These are phyloP conservation scores for Enteromius fasciolatus DNA, from an alignment of 2,797 vertebrate species.

Conservation along the genomic window DNA sequence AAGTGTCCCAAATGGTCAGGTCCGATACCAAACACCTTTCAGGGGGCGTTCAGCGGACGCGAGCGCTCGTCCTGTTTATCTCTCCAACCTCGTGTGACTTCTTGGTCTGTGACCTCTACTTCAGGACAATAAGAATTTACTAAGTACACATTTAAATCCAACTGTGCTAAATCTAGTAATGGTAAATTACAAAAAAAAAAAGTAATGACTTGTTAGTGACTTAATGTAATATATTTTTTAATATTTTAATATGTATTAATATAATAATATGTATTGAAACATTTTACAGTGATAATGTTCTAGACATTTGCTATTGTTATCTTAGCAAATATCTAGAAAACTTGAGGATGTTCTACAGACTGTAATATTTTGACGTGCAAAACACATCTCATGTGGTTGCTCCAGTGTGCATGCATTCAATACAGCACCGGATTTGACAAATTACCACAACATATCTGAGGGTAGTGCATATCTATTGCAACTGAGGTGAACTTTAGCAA, in stretches of 20 bases:
- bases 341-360: conserved; percentile 68
- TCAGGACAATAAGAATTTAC: conserved; percentile 12
- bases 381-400: conserved; percentile 56
- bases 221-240: neutral
- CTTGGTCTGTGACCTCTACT: conserved; percentile 23
- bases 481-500: conserved; percentile 93
- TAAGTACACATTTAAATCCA: conserved; percentile 47
- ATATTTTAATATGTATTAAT: neutral
- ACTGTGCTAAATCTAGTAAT: neutral
- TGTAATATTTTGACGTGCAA: conserved; percentile 57
- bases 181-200: too few species aligned
- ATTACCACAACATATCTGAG: conserved; percentile 79
- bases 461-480: conserved; percentile 79
- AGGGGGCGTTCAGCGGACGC: conserved; percentile 30
- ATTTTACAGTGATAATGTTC: neutral
- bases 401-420: conserved; percentile 62
- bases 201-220: neutral
- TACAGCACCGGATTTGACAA: conserved; percentile 77
- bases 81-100: conserved; percentile 24
- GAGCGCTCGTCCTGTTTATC: conserved; percentile 33
- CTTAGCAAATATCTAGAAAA: conserved; percentile 68
- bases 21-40: conserved; percentile 67
- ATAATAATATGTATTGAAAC: too few species aligned
- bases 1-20: conserved; percentile 75
- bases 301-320: neutral